Evolutionary conservation across 2,797 vertebrate species (phyloP).

Genomic region (Jordanella pulchra): DNA sequence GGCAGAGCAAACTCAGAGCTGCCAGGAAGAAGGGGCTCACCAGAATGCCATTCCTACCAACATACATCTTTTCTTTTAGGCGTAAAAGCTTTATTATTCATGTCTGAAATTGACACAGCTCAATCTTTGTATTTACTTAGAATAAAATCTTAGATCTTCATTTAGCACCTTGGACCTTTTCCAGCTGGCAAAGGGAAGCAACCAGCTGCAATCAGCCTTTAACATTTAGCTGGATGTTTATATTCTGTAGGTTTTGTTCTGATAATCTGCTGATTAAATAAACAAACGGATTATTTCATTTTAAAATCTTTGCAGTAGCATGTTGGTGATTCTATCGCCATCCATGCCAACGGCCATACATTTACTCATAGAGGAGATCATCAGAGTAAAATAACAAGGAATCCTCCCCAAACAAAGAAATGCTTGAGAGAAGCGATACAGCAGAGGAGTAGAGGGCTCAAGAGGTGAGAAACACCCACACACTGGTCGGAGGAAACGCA

Average conservation of each 20-base stretch:
- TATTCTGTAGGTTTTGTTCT: background rate
- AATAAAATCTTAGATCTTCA: no score
- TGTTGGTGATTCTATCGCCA: background rate
- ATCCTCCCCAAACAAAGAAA: conserved; percentile 32
- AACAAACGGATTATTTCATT: background rate
- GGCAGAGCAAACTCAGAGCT: background rate
- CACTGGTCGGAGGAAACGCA: conserved; percentile 52
- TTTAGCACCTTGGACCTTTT: no score
- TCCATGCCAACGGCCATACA: background rate
- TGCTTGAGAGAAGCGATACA: conserved; percentile 4
- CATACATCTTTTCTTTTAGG: background rate
- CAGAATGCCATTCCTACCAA: background rate
- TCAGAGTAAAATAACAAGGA: conserved; percentile 10
- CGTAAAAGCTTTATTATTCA: background rate
- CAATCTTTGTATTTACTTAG: background rate
- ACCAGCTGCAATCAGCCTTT: background rate
- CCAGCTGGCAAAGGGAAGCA: background rate
- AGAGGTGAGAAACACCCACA: conserved; percentile 25
- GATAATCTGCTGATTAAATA: background rate
- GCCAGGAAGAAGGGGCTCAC: background rate
- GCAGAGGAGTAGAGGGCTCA: conserved; percentile 23
- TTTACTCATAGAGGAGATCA: background rate
- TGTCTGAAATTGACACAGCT: background rate
- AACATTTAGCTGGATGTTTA: background rate
- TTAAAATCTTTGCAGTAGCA: background rate